Base-by-base conservation (phyloP, 2,888 invertebrate species). In the Cremastinae sp. region DNA sequence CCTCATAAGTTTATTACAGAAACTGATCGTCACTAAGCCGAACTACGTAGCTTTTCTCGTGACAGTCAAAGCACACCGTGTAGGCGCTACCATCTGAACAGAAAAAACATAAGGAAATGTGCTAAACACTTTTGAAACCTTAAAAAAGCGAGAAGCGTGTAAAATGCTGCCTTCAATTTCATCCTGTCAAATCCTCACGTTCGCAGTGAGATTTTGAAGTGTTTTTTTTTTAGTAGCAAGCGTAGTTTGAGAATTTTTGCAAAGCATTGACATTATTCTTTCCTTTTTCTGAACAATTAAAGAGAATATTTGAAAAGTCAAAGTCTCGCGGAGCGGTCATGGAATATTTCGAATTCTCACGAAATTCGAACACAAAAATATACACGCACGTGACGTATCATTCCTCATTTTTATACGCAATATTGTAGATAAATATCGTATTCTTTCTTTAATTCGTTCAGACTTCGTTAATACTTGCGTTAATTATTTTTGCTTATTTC, bases 11-110 rank as follows among this genome's bases (percentile, higher is more conserved):
- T 74, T 49, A 75, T 85, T 84, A 87, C 78, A 87, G 84, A 86
- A 86, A 87, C 79, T 87, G 86, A 86, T 87, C 87, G 84, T 87
- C 87, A 86, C 87, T 87, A 87, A 87, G 87, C 87, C 87, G 87
- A 87, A 87, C 87, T 87, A 87, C 87, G 85, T 87, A 87, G 87
- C 87, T 87, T 86, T 87, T 87, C 87, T 87, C 85, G 87, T 87
- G 87, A 87, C 87, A 87, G 87, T 87, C 87, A 87, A 87, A 87
- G 87, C 87, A 87, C 86, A 87, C 87, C 85, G 87, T 86, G 85
- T 87, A 87, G 87, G 87, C 84, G 85, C 86, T 87, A 87, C 85
- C 86, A 87, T 87, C 87, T 87, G 87, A 87, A 87, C 86, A 87
- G 86, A 87, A 87, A 77, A 69, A 87, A 87, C 28, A 28, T 85